Base-by-base conservation (phyloP, 2,797 vertebrate species). In the Apodemus agrarius region DNA sequence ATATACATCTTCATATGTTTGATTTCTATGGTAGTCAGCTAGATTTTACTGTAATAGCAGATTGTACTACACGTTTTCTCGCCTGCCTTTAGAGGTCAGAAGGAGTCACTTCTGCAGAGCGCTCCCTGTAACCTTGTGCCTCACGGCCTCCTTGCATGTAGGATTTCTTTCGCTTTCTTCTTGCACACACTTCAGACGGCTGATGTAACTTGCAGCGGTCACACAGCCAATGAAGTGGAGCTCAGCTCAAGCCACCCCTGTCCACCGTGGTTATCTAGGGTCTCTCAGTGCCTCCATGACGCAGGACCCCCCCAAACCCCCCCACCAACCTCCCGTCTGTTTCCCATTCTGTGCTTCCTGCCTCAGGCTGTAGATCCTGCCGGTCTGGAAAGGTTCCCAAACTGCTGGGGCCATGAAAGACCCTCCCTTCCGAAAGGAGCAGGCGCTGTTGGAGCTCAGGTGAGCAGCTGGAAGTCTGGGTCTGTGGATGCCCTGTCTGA, bases 31-130 rank as follows among this genome's bases (percentile, higher is more conserved):
- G 49, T 88, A 1, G 61, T 65, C 72, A 82, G 46, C 40, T 88
- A 22, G 1, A 85, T 82, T 96, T 95, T 93, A 26, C 76, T 96
- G 7, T 81, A 43, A n/a, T 96, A 29, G 43, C 31, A 86, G 67
- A 83, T 61, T 72, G 21, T n/a, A 52, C 59, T 37, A 46, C 85
- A 81, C 17, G 43, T 85, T 81, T 87, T 74, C 69, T 89, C 91
- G 88, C 72, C 95, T 49, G 26, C n/a, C 65, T 95, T 93, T 40
- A 69, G 37, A n/a, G 59, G 59, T 85, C 52, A 89, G 49, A 46
- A 92, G 61, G 43, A 82, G 17, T 84, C 67, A 89, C 40, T 67
- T 94, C n/a, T 72, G 4, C 80, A 78, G 80, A 91, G n/a, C 4
- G 17, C 78, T 74, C 22, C 31, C 26, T 22, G 1, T 3, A 0